Conservation (phyloP, 2,797 vertebrate genomes). For the Alcedo quadribrachys region DNA sequence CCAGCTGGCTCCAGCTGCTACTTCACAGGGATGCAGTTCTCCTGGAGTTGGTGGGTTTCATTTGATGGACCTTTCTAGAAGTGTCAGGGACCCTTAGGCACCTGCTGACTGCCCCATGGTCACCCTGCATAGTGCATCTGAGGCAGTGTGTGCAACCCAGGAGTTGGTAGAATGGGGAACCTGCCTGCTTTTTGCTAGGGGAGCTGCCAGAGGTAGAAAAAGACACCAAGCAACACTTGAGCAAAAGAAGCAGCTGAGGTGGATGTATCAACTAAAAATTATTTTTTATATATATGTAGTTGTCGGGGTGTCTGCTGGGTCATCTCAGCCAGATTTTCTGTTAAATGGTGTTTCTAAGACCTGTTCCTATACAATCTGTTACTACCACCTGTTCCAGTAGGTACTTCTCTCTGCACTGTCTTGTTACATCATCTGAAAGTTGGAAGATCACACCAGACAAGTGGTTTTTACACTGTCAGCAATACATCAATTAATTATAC, state of each 20-base stretch:
- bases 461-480: not conserved
- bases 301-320: not conserved
- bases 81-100: not conserved
- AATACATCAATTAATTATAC: not conserved
- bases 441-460: rapidly evolving
- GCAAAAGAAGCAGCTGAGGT: not conserved
- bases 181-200: not conserved
- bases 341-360: not conserved
- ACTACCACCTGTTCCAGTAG: not conserved
- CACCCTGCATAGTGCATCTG: not conserved
- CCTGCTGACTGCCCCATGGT: not conserved
- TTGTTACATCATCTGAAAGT: not conserved
- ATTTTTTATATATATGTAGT: not conserved
- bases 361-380: not conserved
- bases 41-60: not conserved
- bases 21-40: not conserved
- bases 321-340: not conserved
- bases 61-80: not conserved
- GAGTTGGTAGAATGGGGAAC: not conserved
- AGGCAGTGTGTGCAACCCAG: not conserved
- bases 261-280: not conserved
- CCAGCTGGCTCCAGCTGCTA: not conserved
- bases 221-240: not conserved
- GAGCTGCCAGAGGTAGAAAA: not conserved
- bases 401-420: not conserved